A percentile compares a stretch with the other conserved stretches of the same genome.
These are phyloP conservation scores for Dione vanillae DNA, from an alignment of 2,888 invertebrate genomes.

Conservation along the genomic window DNA sequence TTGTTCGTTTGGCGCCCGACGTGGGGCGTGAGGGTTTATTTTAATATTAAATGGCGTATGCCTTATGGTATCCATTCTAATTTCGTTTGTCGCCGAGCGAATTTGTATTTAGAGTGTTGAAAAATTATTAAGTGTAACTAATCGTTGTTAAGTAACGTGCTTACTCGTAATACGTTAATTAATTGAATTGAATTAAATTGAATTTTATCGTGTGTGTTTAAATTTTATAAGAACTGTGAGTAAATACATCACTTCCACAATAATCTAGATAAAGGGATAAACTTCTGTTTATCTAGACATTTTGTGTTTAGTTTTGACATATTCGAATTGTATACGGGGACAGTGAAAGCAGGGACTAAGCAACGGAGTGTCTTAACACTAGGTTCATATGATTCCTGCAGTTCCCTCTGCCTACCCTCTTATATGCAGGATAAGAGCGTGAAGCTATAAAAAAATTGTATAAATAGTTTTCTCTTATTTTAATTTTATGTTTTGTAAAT, in stretches of 20 bases:
- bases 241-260: background rate
- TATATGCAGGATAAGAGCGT: too few species aligned
- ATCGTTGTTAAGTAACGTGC: constrained; percentile 35
- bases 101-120: constrained; percentile 40
- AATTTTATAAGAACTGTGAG: background rate
- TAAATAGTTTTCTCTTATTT: too few species aligned
- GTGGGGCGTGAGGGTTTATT: constrained; percentile 66
- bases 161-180: background rate
- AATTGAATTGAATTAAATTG: background rate
- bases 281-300: too few species aligned
- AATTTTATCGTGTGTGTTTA: background rate
- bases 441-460: too few species aligned
- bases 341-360: too few species aligned
- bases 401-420: too few species aligned
- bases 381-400: too few species aligned
- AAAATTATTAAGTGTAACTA: constrained; percentile 47
- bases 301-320: too few species aligned
- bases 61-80: constrained; percentile 60
- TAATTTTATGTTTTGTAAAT: too few species aligned
- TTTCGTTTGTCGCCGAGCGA: constrained; percentile 43
- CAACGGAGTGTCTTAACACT: too few species aligned
- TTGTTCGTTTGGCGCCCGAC: constrained; percentile 66
- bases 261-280: too few species aligned
- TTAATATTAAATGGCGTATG: constrained; percentile 71
- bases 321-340: too few species aligned